Base-by-base conservation (phyloP, 2,888 invertebrate genomes). In the Athalia cordata region DNA sequence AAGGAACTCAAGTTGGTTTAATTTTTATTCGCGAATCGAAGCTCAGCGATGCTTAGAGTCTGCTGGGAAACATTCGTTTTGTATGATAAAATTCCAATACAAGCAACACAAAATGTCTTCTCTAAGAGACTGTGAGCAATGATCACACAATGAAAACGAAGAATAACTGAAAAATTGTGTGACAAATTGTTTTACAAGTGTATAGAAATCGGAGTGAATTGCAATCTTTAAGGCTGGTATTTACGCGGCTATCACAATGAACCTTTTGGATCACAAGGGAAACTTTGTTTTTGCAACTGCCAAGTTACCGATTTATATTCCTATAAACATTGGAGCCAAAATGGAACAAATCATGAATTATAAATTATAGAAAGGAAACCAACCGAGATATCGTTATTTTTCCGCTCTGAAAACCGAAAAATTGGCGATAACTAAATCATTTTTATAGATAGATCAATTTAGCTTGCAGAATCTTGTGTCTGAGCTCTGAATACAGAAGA, bases 261-360 rank as follows among this genome's bases (percentile, higher is more conserved):
- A 75, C 52, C 43, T 75, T 75, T 50, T 49, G 11, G 62, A 62
- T 50, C 59, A 64, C 62, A 75, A 64, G 49, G 64, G 62, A 50
- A 75, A 62, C 65, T 55, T 78, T 62, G 75, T 70, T 79, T 64
- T 80, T 77, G 66, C 62, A 81, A 85, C 84, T 82, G 81, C 85
- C 82, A 82, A 83, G 84, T 79, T 79, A 49, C 76, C 72, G 65
- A 83, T 86, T 87, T 87, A 87, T 86, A 86, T 85, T 81, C 79
- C 85, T 87, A 88, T 84, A 87, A 88, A 87, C 81, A 86, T 85
- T 83, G 81, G 84, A 87, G 86, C 83, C 78, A n/a, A 45, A 74
- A 64, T 45, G 11, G 45, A 78, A 55, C 62, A 47, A 67, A 13
- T 62, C n/a, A 64, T 64, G 50, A 75, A 72, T 59, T 43, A 64